These are phyloP conservation scores for Baryphthengus martii DNA, from an alignment of 2,113 vertebrate genomes.

Conservation along the genomic window DNA sequence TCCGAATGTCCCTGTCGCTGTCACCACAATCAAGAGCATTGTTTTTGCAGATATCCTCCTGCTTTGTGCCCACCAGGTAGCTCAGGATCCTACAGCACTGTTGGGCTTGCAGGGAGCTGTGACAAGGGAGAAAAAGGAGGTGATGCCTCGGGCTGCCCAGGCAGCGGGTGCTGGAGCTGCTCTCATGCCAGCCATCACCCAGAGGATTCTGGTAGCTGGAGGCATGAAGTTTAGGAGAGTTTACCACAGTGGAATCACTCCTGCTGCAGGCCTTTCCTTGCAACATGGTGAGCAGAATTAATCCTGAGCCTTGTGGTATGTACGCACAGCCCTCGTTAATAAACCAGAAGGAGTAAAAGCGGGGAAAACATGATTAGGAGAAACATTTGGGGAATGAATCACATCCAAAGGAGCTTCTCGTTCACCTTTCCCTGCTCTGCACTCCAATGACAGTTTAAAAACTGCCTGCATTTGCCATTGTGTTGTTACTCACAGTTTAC, in stretches of 20 bases:
- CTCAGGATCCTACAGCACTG: neutral
- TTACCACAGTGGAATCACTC: neutral
- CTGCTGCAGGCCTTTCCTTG: neutral
- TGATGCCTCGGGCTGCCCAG: neutral
- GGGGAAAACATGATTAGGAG: neutral
- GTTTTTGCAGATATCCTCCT: neutral
- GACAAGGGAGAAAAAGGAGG: neutral
- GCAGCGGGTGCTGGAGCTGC: neutral
- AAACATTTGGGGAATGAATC: neutral
- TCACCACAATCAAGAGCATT: neutral
- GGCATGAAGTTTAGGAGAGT: neutral
- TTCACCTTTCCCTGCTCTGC: neutral
- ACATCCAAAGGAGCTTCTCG: neutral
- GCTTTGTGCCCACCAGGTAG: neutral
- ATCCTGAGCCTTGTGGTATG: neutral
- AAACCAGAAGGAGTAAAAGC: neutral
- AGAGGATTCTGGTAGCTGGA: neutral
- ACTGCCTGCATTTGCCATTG: neutral
- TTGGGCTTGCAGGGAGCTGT: neutral
- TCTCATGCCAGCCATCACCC: neutral
- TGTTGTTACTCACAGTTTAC: neutral
- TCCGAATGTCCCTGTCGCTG: rapidly evolving
- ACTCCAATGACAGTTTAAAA: neutral
- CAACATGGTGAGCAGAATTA: rapidly evolving
- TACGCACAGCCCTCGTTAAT: neutral